These are phyloP conservation scores for Formica aserva DNA, from an alignment of 2,888 invertebrate species.

Conservation along the genomic window DNA sequence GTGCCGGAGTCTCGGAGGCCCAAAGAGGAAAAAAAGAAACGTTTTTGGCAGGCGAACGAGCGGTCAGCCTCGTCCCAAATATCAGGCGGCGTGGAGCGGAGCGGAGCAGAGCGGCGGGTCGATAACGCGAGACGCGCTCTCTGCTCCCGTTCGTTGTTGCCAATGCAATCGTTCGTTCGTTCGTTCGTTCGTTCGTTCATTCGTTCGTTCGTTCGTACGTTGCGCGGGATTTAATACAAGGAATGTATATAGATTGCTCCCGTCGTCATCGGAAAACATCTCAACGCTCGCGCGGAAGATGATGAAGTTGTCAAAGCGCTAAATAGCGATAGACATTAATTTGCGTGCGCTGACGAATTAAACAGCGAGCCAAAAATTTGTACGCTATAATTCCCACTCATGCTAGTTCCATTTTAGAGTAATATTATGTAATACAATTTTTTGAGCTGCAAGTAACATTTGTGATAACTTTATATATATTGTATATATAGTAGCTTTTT, in stretches of 20 bases:
- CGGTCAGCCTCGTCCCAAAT: constrained; percentile 74
- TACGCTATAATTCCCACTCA: background rate
- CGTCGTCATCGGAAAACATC: constrained; percentile 5
- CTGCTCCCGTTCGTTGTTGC: constrained; percentile 47
- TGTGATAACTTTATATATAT: no score
- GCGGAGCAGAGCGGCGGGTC: constrained; percentile 51
- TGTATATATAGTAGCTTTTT: background rate
- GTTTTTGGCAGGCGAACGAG: constrained; percentile 66
- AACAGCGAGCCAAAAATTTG: background rate
- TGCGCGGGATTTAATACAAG: constrained; percentile 30
- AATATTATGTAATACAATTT: background rate
- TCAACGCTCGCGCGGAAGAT: constrained; percentile 2
- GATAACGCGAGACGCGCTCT: constrained; percentile 64
- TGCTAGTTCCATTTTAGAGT: background rate
- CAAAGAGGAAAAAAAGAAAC: constrained; percentile 54
- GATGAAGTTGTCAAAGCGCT: background rate
- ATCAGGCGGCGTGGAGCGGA: constrained; percentile 55
- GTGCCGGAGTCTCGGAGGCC: constrained; percentile 19
- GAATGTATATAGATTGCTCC: constrained; percentile 11
- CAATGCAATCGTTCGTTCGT: constrained; percentile 48
- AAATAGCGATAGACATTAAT: constrained; percentile 22
- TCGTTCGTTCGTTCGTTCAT: constrained; percentile 3
- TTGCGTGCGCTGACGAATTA: background rate
- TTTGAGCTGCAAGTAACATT: background rate
- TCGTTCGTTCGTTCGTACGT: constrained; percentile 21